Evolutionary conservation across 2,797 vertebrate species (phyloP).

Genomic region (Cichlasoma orientale): DNA sequence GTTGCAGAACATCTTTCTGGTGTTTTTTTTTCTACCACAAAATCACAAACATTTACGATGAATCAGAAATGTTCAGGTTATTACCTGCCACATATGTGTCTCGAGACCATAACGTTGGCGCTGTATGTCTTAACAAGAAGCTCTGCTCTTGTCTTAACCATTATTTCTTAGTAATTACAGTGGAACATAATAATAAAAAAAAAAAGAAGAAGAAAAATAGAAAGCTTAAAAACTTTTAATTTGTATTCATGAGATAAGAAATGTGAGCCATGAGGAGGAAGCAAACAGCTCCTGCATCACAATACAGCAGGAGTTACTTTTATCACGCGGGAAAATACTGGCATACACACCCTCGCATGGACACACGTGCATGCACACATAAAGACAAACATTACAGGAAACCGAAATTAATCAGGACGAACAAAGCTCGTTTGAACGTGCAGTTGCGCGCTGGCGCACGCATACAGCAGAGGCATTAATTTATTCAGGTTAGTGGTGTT

Average conservation of each 20-base stretch:
- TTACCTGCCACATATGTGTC: background rate
- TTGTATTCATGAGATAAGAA: slow-evolving; percentile 74
- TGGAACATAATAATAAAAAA: slow-evolving; percentile 8
- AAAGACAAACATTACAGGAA: slow-evolving; percentile 56
- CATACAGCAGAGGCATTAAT: slow-evolving; percentile 66
- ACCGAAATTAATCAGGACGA: slow-evolving; percentile 70
- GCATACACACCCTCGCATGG: slow-evolving; percentile 14
- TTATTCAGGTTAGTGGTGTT: slow-evolving; percentile 78
- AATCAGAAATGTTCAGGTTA: background rate
- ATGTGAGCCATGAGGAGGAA: slow-evolving; percentile 37
- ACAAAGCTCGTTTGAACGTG: slow-evolving; percentile 70
- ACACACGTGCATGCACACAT: slow-evolving; percentile 13
- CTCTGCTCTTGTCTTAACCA: slow-evolving; percentile 16
- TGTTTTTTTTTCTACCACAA: background rate
- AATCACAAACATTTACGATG: background rate
- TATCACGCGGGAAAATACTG: slow-evolving; percentile 42
- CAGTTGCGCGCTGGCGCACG: slow-evolving; percentile 13
- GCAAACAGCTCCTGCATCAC: slow-evolving; percentile 59
- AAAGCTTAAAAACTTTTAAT: slow-evolving; percentile 69
- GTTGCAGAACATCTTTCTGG: background rate
- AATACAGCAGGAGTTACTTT: slow-evolving; percentile 58
- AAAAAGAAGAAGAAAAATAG: slow-evolving; percentile 22
- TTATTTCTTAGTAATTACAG: slow-evolving; percentile 54
- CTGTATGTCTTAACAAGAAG: slow-evolving; percentile 2
- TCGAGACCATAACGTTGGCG: background rate